These are phyloP conservation scores for Thomomys bottae DNA, from an alignment of 2,113 vertebrate species.

Conservation along the genomic window DNA sequence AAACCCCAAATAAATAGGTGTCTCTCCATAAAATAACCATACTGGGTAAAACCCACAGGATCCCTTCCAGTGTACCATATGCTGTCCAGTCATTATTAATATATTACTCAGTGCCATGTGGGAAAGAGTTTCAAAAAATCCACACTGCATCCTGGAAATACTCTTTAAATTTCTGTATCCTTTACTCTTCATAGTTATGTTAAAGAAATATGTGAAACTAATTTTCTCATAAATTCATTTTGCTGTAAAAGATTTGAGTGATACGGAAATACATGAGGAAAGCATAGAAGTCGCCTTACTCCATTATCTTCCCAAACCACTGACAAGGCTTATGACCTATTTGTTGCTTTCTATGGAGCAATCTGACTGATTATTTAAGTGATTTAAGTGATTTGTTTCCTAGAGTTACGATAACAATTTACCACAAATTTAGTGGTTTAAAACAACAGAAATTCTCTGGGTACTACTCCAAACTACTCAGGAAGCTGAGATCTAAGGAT, in stretches of 20 bases:
- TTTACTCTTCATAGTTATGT: conserved; percentile 23
- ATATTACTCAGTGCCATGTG: too few species aligned
- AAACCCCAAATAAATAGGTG: conserved; percentile 39
- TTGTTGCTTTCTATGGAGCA: background rate
- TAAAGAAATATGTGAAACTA: background rate
- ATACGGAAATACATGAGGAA: background rate
- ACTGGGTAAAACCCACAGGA: background rate
- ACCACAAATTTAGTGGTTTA: background rate
- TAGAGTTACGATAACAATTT: background rate
- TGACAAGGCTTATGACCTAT: background rate
- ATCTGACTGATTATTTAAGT: background rate
- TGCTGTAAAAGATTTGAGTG: background rate
- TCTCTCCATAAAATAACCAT: background rate
- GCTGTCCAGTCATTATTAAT: background rate
- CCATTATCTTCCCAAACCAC: background rate
- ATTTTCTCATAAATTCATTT: background rate
- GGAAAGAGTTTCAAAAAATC: background rate
- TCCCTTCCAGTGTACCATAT: background rate
- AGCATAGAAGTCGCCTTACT: background rate
- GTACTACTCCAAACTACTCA: too few species aligned
- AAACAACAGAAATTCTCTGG: background rate
- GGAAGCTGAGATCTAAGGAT: too few species aligned
- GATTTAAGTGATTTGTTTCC: background rate
- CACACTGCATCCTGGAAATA: background rate
- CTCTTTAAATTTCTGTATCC: background rate